Percentiles rank a stretch among this genome's conserved stretches.
Conservation (phyloP, 2,797 vertebrate species). For the Hypotaenidia okinawae region DNA sequence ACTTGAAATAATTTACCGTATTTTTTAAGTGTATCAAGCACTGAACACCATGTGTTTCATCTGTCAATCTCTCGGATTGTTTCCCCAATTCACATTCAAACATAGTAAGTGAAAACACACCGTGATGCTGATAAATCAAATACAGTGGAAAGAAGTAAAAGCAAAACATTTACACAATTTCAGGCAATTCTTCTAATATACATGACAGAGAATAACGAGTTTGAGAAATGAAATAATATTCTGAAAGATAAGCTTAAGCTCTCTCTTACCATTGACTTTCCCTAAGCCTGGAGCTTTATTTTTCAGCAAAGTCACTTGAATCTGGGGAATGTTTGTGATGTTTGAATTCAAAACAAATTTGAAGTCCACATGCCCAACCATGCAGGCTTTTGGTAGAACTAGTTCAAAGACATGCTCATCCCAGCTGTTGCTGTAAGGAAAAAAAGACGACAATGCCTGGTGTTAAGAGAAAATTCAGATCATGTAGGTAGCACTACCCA, state of each 20-base stretch:
- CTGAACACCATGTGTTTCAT: not conserved
- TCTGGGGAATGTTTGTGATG: constrained; percentile 97
- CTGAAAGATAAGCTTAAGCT: not conserved
- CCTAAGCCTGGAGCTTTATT: constrained; percentile 97
- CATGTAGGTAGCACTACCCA: not conserved
- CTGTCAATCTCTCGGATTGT: not conserved
- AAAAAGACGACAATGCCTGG: not conserved
- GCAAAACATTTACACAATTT: not conserved
- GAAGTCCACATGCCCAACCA: constrained; percentile 99
- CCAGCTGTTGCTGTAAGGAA: constrained; percentile 90
- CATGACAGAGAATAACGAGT: not conserved
- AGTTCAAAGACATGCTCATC: constrained; percentile 98
- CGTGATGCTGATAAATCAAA: not conserved
- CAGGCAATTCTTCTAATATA: not conserved
- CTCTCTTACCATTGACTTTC: constrained; percentile 93
- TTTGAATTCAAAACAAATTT: constrained; percentile 98
- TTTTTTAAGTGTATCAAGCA: not conserved
- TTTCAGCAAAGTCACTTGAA: constrained; percentile 97
- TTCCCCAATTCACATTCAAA: not conserved
- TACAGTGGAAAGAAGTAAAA: not conserved
- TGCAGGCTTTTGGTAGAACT: constrained; percentile 98
- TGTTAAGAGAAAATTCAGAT: not conserved
- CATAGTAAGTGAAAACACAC: not conserved
- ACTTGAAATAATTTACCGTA: not conserved
- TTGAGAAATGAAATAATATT: not conserved